Base-by-base conservation (phyloP, 2,888 invertebrate species). In the Zhuqinia jingwanae region DNA sequence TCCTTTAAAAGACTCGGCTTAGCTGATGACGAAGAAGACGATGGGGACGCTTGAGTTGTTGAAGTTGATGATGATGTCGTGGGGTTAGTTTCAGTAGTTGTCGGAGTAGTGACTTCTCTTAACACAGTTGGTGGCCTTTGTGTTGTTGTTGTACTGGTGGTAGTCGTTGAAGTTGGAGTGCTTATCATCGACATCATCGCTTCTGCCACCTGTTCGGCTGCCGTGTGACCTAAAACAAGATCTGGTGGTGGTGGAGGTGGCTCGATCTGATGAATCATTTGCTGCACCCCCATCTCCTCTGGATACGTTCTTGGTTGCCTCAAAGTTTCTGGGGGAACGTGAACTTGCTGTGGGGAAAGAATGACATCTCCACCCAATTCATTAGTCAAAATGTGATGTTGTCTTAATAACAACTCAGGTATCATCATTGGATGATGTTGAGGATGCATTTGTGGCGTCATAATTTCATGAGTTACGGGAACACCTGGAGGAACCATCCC, bases 221-320 rank as follows among this genome's bases (percentile, higher is more conserved):
- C 75, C 11, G 22, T 36, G 56, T 30, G 76, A 2, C 42, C 15
- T 2, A 58, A n/a, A 53, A 53, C 11, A 8, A n/a, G 53, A 11
- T n/a, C 50, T 27, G 73, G 73, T 13, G 27, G n/a, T 36, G 27
- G 10, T 27, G 42, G 13, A 1, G 36, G 76, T 15, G 76, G 56
- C 58, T 76, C 76, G 11, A 53, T 8, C 20, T 76, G 76, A 13
- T 58, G 58, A 56, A 36, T 30, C 76, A 70, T 70, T 70, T 70
- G 70, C n/a, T 70, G 13, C 22, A 70, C 22, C 10, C 70, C 70
- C 45, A 70, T 47, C 15, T 47, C 70, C 15, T 42, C 45, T 20
- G 70, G 70, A 15, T 22, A 5, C 11, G 58, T 58, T 50, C 50
- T 50, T 58, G 70, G 70, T 15, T 70, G 70, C 0, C n/a, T 3